Evolutionary conservation across 2,797 vertebrate species (phyloP).

Genomic region (Arrhamphus sclerolepis): DNA sequence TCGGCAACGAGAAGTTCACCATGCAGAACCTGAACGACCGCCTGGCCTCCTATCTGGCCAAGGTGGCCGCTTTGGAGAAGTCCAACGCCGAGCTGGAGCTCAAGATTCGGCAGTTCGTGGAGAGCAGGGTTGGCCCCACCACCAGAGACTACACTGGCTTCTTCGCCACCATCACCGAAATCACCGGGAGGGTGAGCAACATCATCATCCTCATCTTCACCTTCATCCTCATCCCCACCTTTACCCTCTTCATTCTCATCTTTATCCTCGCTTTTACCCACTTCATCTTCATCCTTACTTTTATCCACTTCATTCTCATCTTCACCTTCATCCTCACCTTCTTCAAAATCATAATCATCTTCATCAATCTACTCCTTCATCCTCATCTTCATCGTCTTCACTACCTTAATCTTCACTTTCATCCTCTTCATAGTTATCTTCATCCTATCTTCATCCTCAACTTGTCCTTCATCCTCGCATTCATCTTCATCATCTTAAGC

Average conservation of each 20-base stretch:
- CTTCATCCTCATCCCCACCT: neutral
- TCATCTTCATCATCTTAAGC: no score
- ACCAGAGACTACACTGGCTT: slow-evolving; percentile 72
- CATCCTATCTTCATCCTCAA: neutral
- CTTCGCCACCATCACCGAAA: slow-evolving; percentile 75
- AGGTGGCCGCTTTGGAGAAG: slow-evolving; percentile 83
- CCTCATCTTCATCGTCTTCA: no score
- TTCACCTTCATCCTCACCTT: no score
- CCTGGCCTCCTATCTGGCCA: slow-evolving; percentile 85
- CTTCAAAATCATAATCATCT: no score
- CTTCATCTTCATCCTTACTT: no score
- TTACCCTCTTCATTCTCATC: no score
- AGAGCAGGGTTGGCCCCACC: slow-evolving; percentile 61
- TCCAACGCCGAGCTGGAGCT: slow-evolving; percentile 86
- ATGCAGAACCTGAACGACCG: slow-evolving; percentile 93
- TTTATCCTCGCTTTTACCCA: no score
- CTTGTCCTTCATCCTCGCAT: no score
- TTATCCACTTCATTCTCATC: no score
- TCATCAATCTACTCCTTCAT: no score
- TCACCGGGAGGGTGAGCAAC: slow-evolving; percentile 81
- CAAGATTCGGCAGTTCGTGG: slow-evolving; percentile 84
- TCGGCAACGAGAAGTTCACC: slow-evolving; percentile 62
- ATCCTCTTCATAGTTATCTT: neutral
- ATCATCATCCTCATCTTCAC: neutral
- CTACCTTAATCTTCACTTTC: no score